phyloP scores from a whole-genome alignment of 2,113 vertebrate genomes.

The Poeciliopsis occidentalis region DNA sequence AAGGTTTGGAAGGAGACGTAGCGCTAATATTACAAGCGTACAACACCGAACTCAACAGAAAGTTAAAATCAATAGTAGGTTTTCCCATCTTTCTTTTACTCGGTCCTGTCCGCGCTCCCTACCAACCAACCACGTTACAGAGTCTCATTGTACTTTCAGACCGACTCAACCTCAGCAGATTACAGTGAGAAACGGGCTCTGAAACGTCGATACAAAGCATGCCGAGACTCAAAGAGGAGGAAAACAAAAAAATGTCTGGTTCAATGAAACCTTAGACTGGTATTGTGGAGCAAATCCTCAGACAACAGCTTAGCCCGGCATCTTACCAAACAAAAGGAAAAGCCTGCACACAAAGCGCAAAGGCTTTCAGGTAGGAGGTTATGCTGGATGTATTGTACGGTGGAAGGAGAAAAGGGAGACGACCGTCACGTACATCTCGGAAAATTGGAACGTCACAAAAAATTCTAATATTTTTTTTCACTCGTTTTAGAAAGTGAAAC shows the following conservation, averaged over 20 bases:
- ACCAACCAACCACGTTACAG: constrained; percentile 57
- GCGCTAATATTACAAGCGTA: neutral
- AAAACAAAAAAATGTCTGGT: constrained; percentile 52
- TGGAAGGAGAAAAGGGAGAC: constrained; percentile 30
- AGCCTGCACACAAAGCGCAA: constrained; percentile 36
- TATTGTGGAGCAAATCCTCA: constrained; percentile 60
- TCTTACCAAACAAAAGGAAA: constrained; percentile 40
- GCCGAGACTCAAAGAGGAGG: constrained; percentile 48
- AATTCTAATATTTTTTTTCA: no score
- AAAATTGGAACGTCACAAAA: neutral
- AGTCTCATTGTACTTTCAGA: constrained; percentile 55
- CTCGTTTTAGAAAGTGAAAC: no score
- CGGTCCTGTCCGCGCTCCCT: constrained; percentile 33
- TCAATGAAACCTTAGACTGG: constrained; percentile 68
- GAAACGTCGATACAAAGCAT: constrained; percentile 56
- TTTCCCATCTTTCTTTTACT: constrained; percentile 10
- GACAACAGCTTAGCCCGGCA: constrained; percentile 53
- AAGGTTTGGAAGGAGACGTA: no score
- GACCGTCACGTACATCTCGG: constrained; percentile 10
- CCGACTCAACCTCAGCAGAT: constrained; percentile 51
- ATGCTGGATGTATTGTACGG: constrained; percentile 46
- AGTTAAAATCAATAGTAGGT: constrained; percentile 49
- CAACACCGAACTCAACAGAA: constrained; percentile 41
- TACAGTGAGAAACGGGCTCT: constrained; percentile 50
- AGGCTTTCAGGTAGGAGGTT: constrained; percentile 30